These are phyloP conservation scores for Malthinus seriepunctatus DNA, from an alignment of 2,888 invertebrate species.

Conservation along the genomic window DNA sequence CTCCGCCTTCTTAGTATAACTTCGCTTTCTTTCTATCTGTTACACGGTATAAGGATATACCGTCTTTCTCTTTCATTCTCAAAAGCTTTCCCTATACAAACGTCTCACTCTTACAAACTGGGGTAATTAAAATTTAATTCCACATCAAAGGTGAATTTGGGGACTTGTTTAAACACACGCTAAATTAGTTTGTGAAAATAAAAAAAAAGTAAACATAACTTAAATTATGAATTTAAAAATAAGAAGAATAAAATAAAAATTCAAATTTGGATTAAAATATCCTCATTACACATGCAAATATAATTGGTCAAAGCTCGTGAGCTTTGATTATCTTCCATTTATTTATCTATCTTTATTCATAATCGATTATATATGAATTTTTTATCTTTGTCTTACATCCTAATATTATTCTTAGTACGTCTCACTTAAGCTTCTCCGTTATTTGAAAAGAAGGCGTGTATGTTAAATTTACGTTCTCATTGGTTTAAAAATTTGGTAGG, in stretches of 20 bases:
- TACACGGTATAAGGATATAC: constrained; percentile 26
- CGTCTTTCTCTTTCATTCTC: constrained; percentile 33
- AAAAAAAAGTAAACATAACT: too few relatives aligned
- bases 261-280: neutral
- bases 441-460: constrained; percentile 47
- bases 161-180: too few relatives aligned
- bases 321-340: constrained; percentile 15
- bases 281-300: neutral
- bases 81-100: neutral
- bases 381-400: constrained; percentile 12
- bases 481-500: constrained; percentile 41
- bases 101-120: neutral
- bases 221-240: too few relatives aligned
- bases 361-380: constrained; percentile 29
- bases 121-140: neutral
- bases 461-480: constrained; percentile 24
- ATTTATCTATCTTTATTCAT: constrained; percentile 18
- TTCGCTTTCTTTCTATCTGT: constrained; percentile 31
- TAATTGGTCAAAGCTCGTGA: constrained; percentile 3
- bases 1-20: constrained; percentile 31
- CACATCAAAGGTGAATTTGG: too few relatives aligned
- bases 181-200: too few relatives aligned
- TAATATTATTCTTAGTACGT: constrained; percentile 34
- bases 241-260: neutral
- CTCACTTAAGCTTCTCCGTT: constrained; percentile 46